Evolutionary conservation across 2,888 invertebrate species (phyloP), one percentile per base, ranked within the genome.

Genomic region (Idaea dimidiata): DNA sequence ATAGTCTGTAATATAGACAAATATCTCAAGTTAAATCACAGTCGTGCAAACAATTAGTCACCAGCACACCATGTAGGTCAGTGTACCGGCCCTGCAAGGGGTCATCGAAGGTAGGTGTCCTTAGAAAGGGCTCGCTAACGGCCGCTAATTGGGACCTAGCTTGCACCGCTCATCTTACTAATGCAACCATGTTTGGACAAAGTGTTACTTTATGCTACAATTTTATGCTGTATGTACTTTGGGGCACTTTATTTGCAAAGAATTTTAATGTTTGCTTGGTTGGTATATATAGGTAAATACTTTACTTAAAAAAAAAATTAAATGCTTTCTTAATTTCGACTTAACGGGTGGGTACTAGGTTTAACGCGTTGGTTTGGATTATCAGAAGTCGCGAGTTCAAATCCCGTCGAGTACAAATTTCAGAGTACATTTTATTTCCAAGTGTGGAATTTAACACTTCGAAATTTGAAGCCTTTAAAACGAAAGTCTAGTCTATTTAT

Each of bases 141-240:
- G 77, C 76, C 80, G 86, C 75, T 91, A 91, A 90, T 85, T 83
- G 76, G 66, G 64, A 82, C 82, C 86, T 88, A 88, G 88, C 79
- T 81, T 79, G 76, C 77, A 77, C 68, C 71, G 79, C 82, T 84
- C 83, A 83, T 79, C 78, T 75, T 76, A 77, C 85, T 86, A 85
- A 89, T 87, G 86, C 77, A 72, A 74, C 68, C 43, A 14, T 81
- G 80, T 87, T 82, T 82, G 78, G 61, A 69, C 68, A 80, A 81
- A 83, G 79, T 77, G 79, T 84, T 86, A 86, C 7, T 10, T 43
- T 68, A 66, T 65, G 61, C 68, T 68, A 80, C 78, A 75, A 78
- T 74, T 66, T 10, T 43, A 7, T 33, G 7, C 7, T 43, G 0
- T 2, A 1, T 32, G 10, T 14, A 43, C 8, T 43, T 8, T 8